Percentiles rank a stretch among this genome's conserved stretches.
These are phyloP conservation scores for Hydrocynus forskahlii DNA, from an alignment of 2,797 vertebrate genomes.

Conservation along the genomic window DNA sequence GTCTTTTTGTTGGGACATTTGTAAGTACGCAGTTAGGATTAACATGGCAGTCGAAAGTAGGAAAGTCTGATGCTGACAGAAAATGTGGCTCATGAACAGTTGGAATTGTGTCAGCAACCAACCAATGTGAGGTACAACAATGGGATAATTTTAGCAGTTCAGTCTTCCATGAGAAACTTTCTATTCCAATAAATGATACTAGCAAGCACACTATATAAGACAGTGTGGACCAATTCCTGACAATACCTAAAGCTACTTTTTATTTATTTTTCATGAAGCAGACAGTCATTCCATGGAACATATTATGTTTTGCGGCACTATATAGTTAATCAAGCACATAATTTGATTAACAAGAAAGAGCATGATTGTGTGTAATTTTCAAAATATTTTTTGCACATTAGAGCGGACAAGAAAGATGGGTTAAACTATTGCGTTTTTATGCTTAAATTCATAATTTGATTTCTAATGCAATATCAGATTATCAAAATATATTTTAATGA, in stretches of 20 bases:
- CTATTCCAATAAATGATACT: constrained; percentile 17
- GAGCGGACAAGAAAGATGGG: constrained; percentile 43
- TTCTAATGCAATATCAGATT: constrained; percentile 57
- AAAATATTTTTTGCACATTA: constrained; percentile 25
- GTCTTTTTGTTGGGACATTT: neutral
- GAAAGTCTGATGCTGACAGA: neutral
- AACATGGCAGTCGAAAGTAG: neutral
- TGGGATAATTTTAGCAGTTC: constrained; percentile 13
- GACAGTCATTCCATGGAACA: constrained; percentile 29
- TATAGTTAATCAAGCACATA: constrained; percentile 5
- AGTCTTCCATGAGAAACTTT: constrained; percentile 46
- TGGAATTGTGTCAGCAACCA: neutral
- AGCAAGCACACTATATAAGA: neutral
- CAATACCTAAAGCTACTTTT: constrained; percentile 10
- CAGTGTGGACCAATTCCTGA: constrained; percentile 28
- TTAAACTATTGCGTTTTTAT: constrained; percentile 45
- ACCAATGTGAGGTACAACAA: constrained; percentile 17
- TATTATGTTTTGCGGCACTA: constrained; percentile 32
- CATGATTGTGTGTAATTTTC: constrained; percentile 4
- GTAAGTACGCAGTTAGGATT: neutral
- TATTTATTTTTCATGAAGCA: constrained; percentile 15
- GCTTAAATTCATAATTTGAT: constrained; percentile 40
- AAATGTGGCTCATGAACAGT: neutral
- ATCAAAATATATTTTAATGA: constrained; percentile 58
- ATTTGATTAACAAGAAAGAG: constrained; percentile 12